A percentile compares a stretch with the other conserved stretches of the same genome.
phyloP scores from a whole-genome alignment of 2,888 invertebrate species.

The Choristoneura rosaceana region DNA sequence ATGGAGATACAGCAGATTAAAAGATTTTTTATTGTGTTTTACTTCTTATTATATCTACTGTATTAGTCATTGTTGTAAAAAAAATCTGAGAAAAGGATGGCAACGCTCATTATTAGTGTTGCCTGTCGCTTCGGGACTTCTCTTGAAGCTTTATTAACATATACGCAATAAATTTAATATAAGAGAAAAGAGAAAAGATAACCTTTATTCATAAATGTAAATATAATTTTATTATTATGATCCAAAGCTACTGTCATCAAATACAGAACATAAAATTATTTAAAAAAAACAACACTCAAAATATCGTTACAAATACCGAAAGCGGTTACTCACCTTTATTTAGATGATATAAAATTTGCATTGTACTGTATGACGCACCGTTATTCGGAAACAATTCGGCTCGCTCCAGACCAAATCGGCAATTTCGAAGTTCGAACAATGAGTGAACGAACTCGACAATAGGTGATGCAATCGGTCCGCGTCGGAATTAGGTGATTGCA shows the following conservation, averaged over 20 bases:
- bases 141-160: too few species aligned
- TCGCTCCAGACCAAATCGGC: slow-evolving; percentile 49
- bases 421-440: slow-evolving; percentile 50
- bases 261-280: neutral
- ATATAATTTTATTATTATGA: neutral
- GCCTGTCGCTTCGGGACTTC: too few species aligned
- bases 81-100: too few species aligned
- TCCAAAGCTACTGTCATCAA: neutral
- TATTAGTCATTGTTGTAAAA: too few species aligned
- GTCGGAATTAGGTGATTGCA: slow-evolving; percentile 48
- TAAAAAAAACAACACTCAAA: neutral
- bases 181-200: neutral
- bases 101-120: too few species aligned
- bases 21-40: too few species aligned
- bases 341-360: slow-evolving; percentile 44
- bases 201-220: neutral
- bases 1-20: too few species aligned
- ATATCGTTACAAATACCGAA: slow-evolving; percentile 5
- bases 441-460: slow-evolving; percentile 51
- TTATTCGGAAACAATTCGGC: slow-evolving; percentile 51
- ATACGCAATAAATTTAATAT: neutral
- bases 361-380: slow-evolving; percentile 43
- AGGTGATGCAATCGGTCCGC: slow-evolving; percentile 50
- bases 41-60: too few species aligned
- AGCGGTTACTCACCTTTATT: slow-evolving; percentile 46